These are phyloP conservation scores for Blennius ocellaris DNA, from an alignment of 2,113 vertebrate genomes.

Conservation along the genomic window DNA sequence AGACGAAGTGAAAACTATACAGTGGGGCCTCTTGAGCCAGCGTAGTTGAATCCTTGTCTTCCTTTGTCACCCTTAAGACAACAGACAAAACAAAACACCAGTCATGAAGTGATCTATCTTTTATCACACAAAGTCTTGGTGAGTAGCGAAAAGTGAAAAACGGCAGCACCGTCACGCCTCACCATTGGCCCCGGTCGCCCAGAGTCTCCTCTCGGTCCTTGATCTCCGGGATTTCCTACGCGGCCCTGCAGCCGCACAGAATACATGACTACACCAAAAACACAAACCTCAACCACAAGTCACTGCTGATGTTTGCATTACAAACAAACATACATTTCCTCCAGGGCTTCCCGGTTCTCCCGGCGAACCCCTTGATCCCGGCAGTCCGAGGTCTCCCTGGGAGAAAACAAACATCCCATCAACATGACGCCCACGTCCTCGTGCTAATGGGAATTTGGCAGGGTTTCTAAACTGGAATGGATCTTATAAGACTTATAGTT, in stretches of 20 bases:
- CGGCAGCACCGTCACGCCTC: neutral
- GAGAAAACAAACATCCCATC: neutral
- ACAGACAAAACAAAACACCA: neutral
- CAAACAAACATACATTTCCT: slow-evolving; percentile 54
- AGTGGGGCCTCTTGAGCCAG: slow-evolving; percentile 87
- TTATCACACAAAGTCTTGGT: neutral
- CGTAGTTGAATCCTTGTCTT: slow-evolving; percentile 91
- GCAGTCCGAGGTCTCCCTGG: slow-evolving; percentile 69
- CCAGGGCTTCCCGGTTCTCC: slow-evolving; percentile 57
- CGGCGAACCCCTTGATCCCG: slow-evolving; percentile 64
- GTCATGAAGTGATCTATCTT: neutral
- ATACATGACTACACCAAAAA: slow-evolving; percentile 4
- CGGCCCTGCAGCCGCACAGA: slow-evolving; percentile 56
- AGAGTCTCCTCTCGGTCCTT: slow-evolving; percentile 60
- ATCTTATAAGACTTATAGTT: neutral
- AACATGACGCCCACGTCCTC: slow-evolving; percentile 1
- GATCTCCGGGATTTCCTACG: slow-evolving; percentile 60
- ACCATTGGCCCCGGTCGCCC: slow-evolving; percentile 63
- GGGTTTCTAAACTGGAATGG: neutral
- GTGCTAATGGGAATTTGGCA: slow-evolving; percentile 28
- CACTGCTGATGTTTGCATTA: neutral
- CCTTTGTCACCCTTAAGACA: slow-evolving; percentile 89
- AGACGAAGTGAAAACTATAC: slow-evolving; percentile 72
- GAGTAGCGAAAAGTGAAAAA: neutral
- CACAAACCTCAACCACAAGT: neutral